These are phyloP conservation scores for Halictus rubicundus DNA, from an alignment of 1,140 invertebrate species.

Conservation along the genomic window DNA sequence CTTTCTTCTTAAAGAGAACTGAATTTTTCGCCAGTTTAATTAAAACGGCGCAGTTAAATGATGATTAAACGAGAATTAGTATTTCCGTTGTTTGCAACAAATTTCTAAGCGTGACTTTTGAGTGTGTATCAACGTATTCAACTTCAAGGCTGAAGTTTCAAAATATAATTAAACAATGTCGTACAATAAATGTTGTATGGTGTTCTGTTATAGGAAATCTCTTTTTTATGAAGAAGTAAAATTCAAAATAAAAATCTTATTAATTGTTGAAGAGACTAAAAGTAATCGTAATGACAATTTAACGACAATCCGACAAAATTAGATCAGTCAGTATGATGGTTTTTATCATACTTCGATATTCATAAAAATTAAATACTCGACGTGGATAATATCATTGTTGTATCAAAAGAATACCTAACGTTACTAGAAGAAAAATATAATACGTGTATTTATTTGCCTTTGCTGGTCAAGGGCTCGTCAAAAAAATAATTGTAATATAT, in stretches of 20 bases:
- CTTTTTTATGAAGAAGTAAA: slow-evolving; percentile 17
- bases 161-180: slow-evolving; percentile 19
- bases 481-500: slow-evolving; percentile 45
- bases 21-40: not conserved
- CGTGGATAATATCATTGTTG: slow-evolving; percentile 3
- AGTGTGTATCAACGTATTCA: not conserved
- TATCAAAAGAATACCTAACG: not conserved
- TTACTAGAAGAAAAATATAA: slow-evolving; percentile 15
- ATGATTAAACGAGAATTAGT: not conserved
- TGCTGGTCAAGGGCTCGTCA: slow-evolving; percentile 61
- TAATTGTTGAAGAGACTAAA: not conserved
- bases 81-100: not conserved
- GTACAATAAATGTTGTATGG: slow-evolving; percentile 43
- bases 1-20: not conserved
- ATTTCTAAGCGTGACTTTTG: not conserved
- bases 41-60: not conserved
- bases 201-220: slow-evolving; percentile 11
- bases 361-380: not conserved
- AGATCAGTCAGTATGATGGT: not conserved
- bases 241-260: slow-evolving; percentile 1
- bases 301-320: slow-evolving; percentile 1
- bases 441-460: slow-evolving; percentile 56
- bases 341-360: not conserved
- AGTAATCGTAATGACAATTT: not conserved
- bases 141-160: not conserved